Percentiles rank a stretch among this genome's conserved stretches.
phyloP scores from a whole-genome alignment of 2,888 invertebrate species.

The Nomada fucata region DNA sequence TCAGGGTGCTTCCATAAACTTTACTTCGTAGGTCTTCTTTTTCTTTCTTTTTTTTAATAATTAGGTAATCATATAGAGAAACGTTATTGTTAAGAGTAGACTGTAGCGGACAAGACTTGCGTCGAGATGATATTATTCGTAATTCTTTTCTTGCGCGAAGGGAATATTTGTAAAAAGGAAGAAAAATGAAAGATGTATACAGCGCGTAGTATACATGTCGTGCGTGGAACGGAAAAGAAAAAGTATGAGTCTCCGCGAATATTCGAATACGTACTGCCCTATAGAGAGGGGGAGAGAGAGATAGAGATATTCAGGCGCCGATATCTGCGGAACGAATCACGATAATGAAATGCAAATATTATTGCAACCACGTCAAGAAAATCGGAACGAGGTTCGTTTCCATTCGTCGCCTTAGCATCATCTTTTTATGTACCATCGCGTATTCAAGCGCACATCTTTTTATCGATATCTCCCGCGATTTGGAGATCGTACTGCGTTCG shows the following conservation, averaged over 20 bases:
- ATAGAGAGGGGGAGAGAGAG: conserved; percentile 1
- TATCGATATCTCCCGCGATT: conserved; percentile 37
- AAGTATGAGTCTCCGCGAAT: conserved; percentile 9
- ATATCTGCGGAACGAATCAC: conserved; percentile 37
- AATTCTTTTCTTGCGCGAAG: conserved; percentile 53
- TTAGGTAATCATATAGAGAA: conserved; percentile 66
- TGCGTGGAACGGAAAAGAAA: background rate
- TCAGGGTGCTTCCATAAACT: conserved; percentile 82
- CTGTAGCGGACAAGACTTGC: conserved; percentile 77
- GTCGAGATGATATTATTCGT: conserved; percentile 73
- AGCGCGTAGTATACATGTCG: conserved; percentile 1
- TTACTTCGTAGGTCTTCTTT: conserved; percentile 65
- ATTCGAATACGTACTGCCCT: conserved; percentile 13
- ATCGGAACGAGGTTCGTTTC: conserved; percentile 16
- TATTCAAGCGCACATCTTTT: conserved; percentile 42
- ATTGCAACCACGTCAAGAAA: conserved; percentile 32
- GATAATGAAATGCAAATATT: conserved; percentile 47
- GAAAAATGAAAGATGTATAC: background rate
- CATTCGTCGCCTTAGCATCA: conserved; percentile 33
- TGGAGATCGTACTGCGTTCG: conserved; percentile 27
- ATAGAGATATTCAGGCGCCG: background rate
- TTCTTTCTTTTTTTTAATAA: background rate
- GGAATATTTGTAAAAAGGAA: conserved; percentile 57
- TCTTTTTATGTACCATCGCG: conserved; percentile 36
- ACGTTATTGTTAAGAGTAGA: conserved; percentile 67